Evolutionary conservation across 2,113 vertebrate genomes (phyloP).

Genomic region (Xiphophorus maculatus): DNA sequence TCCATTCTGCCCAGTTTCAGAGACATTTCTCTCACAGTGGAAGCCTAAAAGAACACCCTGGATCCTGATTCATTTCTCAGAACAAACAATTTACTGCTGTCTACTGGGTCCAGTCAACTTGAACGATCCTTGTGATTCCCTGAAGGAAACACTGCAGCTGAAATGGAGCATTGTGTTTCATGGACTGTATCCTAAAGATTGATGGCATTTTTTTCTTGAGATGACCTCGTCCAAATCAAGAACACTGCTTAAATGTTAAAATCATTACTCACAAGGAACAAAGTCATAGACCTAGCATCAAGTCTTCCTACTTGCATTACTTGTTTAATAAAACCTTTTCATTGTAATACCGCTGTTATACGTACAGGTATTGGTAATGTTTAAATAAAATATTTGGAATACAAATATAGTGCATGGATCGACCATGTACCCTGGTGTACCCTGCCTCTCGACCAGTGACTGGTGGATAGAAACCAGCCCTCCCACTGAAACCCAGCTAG

Average conservation of each 20-base stretch:
- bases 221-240: conserved; percentile 62
- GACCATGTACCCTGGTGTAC: too few relatives aligned
- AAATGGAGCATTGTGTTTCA: conserved; percentile 74
- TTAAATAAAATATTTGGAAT: too few relatives aligned
- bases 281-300: conserved; percentile 29
- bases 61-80: conserved; percentile 60
- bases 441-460: too few relatives aligned
- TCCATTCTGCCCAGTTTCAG: conserved; percentile 5
- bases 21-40: conserved; percentile 49
- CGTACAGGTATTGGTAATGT: too few relatives aligned
- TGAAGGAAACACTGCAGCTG: conserved; percentile 71
- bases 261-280: conserved; percentile 36
- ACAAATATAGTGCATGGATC: too few relatives aligned
- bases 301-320: neutral
- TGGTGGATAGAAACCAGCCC: too few relatives aligned
- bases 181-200: conserved; percentile 78
- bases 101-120: conserved; percentile 65
- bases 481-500: too few relatives aligned
- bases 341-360: too few relatives aligned
- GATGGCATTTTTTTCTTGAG: conserved; percentile 77
- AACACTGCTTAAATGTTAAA: conserved; percentile 64
- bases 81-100: conserved; percentile 73
- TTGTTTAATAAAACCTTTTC: too few relatives aligned
- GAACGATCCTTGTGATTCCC: conserved; percentile 72
- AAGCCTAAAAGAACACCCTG: conserved; percentile 44